Evolutionary conservation across 2,888 invertebrate species (phyloP), one percentile per base, ranked within the genome.

Genomic region (Drosophila bunnanda): DNA sequence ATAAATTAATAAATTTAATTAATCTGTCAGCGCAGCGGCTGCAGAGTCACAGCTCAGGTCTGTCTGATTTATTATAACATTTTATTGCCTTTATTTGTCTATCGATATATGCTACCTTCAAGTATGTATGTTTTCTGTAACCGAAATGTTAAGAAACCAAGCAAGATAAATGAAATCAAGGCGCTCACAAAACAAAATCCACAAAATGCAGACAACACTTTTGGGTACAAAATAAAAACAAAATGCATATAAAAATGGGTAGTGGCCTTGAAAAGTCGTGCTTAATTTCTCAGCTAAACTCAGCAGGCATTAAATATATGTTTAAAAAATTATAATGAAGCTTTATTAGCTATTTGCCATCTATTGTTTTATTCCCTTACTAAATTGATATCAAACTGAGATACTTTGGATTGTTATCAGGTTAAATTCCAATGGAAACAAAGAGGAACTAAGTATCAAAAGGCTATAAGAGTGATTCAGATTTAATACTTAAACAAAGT

Each of bases 231-330:
- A 68, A 65, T 65, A 52, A 59, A 72, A 66, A 53, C 48, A 54
- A 74, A 67, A 50, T 25, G 38, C 50, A 65, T 36, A 50, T 50
- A 25, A 68, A 62, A 64, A 71, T 60, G 60, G 50, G 64, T 44
- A 55, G 36, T 61, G 77, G 75, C 84, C 85, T 85, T 84, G 86
- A 84, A 76, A 84, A 86, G 82, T 85, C 85, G 84, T 81, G 85
- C 84, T 86, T 85, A 84, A 84, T 85, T 84, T 84, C 82, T 86
- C 79, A 84, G 83, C 72, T 80, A 75, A 77, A 82, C 80, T 15
- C 50, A 52, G 78, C 82, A 78, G 79, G 78, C 77, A 82, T 80
- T 76, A 82, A 82, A 81, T 80, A 83, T 85, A 83, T 85, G 79
- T 67, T 82, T 79, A 68, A 79, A 74, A 80, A 78, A 82, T 83